Evolutionary conservation across 2,888 invertebrate species (phyloP), one percentile per base, ranked within the genome.

Genomic region (Heteropelma amictum): DNA sequence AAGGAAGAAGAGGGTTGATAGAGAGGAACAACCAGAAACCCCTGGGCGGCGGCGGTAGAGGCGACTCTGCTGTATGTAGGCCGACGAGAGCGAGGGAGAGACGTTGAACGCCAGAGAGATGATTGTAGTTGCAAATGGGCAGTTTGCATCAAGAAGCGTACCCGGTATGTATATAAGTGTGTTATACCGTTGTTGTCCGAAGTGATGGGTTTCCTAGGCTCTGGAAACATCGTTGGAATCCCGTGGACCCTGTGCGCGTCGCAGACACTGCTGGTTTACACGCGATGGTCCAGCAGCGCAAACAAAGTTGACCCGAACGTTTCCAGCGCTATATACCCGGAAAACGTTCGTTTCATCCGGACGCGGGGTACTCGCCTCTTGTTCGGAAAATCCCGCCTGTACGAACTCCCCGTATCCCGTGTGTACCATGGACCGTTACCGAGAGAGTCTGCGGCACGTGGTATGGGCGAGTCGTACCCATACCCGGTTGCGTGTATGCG

Each of bases 121-220:
- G 88, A 88, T 87, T 87, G 87, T 88, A 87, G 86, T 87, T 87
- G 86, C 88, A 88, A 88, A 88, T 87, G 87, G 88, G 85, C 86
- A 86, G 87, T 88, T 88, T 87, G 87, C 87, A 88, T 86, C 86
- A 86, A 88, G 88, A 87, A 87, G 85, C 85, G 79, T 54, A 45
- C 47, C 38, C 35, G 45, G 58, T 26, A 40, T 30, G 38, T 19
- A 30, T 64, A 47, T 28, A 19, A 17, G 51, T 21, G 40, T 30
- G 26, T 4, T 42, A 28, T 26, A 40, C 10, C 69, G 28, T 40
- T 53, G 40, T 35, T 64, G 38, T 49, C 45, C 65, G 42, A 14
- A 35, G 38, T 40, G 68, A 51, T 49, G 49, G 47, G 30, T 14
- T 19, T 5, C 77, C 68, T n/a, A 8, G 49, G 67, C 71, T 49